These are phyloP conservation scores for Chrysomela aeneicollis DNA, from an alignment of 2,888 invertebrate genomes.

Conservation along the genomic window DNA sequence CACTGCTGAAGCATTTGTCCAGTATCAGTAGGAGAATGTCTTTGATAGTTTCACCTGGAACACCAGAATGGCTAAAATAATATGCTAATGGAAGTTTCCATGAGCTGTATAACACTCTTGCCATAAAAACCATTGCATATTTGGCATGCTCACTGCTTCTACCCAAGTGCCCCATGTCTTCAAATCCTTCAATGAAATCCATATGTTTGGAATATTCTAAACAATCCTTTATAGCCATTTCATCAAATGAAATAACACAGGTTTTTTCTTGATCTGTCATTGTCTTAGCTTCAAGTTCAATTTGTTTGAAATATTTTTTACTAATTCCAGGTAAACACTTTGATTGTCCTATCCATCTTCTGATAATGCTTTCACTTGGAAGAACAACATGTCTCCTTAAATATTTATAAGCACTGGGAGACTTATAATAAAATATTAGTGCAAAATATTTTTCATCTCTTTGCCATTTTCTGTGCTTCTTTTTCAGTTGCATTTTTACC, in stretches of 20 bases:
- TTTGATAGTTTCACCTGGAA: background rate
- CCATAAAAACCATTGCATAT: constrained; percentile 12
- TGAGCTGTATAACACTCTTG: background rate
- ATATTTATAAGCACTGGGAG: too few species aligned
- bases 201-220: constrained; percentile 9
- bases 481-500: constrained; percentile 10
- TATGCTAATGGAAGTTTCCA: constrained; percentile 9
- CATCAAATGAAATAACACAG: constrained; percentile 5
- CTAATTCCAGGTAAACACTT: constrained; percentile 3
- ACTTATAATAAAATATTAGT: too few species aligned
- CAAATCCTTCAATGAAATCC: constrained; percentile 11
- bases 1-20: too few species aligned
- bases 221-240: background rate
- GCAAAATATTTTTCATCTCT: too few species aligned
- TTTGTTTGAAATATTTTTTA: background rate
- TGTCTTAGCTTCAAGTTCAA: background rate
- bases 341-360: too few species aligned
- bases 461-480: constrained; percentile 6
- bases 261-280: background rate
- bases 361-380: too few species aligned
- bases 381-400: too few species aligned
- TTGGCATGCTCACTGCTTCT: background rate
- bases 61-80: constrained; percentile 6
- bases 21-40: too few species aligned
- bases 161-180: background rate